Conservation (phyloP, 2,888 invertebrate species). For the Agrotis ipsilon region DNA sequence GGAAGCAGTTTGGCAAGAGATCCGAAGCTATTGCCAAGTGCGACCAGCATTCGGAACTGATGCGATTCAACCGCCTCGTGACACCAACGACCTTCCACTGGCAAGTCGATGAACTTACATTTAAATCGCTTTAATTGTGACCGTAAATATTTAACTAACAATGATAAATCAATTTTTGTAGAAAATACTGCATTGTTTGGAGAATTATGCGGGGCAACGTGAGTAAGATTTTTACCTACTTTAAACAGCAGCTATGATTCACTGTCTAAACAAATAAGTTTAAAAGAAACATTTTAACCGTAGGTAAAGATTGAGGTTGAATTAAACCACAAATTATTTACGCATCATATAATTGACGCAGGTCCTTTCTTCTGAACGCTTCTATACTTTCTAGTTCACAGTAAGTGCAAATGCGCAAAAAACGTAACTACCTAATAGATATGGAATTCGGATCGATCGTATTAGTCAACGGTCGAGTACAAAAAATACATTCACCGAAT, state of each 20-base stretch:
- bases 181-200: conserved; percentile 26
- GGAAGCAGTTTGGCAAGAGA: conserved; percentile 54
- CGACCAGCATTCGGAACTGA: conserved; percentile 60
- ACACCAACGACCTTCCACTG: conserved; percentile 56
- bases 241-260: conserved; percentile 20
- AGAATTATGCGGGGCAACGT: conserved; percentile 7
- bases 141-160: conserved; percentile 46
- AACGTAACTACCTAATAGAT: conserved; percentile 52
- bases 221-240: conserved; percentile 10
- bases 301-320: conserved; percentile 6
- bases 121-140: conserved; percentile 50
- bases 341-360: background rate
- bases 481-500: conserved; percentile 71
- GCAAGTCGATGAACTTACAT: conserved; percentile 56
- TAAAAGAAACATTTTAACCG: background rate
- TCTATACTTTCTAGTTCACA: conserved; percentile 1
- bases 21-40: conserved; percentile 41
- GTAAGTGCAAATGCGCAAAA: conserved; percentile 1
- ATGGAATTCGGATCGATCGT: conserved; percentile 54
- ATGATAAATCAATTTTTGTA: conserved; percentile 34
- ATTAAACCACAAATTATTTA: background rate
- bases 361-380: background rate
- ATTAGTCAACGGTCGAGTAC: conserved; percentile 64
- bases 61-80: conserved; percentile 63
- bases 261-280: background rate